These are phyloP conservation scores for Ochropleura plecta DNA, from an alignment of 2,888 invertebrate genomes.

Conservation along the genomic window DNA sequence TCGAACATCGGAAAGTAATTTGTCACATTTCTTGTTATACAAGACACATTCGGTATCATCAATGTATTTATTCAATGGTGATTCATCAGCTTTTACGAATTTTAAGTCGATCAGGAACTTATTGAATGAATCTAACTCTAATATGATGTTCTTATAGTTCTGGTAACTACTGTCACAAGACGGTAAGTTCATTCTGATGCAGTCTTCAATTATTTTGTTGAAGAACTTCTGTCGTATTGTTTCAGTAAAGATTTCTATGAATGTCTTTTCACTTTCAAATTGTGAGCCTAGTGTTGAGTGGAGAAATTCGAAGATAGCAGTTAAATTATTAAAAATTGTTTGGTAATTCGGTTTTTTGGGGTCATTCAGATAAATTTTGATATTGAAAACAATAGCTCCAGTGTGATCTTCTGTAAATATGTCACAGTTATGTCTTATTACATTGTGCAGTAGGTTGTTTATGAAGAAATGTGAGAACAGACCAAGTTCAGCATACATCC, in stretches of 20 bases:
- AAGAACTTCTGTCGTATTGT: slow-evolving; percentile 84
- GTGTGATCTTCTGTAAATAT: slow-evolving; percentile 86
- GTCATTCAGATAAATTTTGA: slow-evolving; percentile 82
- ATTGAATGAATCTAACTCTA: slow-evolving; percentile 86
- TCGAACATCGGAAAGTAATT: slow-evolving; percentile 82
- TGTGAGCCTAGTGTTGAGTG: slow-evolving; percentile 84
- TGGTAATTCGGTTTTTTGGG: slow-evolving; percentile 81
- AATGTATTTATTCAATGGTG: slow-evolving; percentile 85
- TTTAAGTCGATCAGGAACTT: slow-evolving; percentile 86
- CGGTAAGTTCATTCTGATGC: slow-evolving; percentile 84
- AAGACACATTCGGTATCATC: slow-evolving; percentile 85
- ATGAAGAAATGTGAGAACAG: slow-evolving; percentile 87
- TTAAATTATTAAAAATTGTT: slow-evolving; percentile 86
- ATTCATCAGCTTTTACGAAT: slow-evolving; percentile 81
- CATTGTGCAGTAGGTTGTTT: slow-evolving; percentile 81
- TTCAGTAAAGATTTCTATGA: slow-evolving; percentile 84
- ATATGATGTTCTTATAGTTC: slow-evolving; percentile 83
- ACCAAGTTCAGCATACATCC: slow-evolving; percentile 84
- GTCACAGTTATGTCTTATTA: slow-evolving; percentile 85
- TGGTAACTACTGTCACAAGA: slow-evolving; percentile 84
- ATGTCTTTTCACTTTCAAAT: slow-evolving; percentile 82
- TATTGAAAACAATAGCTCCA: slow-evolving; percentile 85
- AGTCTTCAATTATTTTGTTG: slow-evolving; percentile 85
- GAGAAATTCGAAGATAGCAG: slow-evolving; percentile 86
- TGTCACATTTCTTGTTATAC: slow-evolving; percentile 87